Base-by-base conservation (phyloP, 2,888 invertebrate species). In the Hirtodrosophila trivittata region DNA sequence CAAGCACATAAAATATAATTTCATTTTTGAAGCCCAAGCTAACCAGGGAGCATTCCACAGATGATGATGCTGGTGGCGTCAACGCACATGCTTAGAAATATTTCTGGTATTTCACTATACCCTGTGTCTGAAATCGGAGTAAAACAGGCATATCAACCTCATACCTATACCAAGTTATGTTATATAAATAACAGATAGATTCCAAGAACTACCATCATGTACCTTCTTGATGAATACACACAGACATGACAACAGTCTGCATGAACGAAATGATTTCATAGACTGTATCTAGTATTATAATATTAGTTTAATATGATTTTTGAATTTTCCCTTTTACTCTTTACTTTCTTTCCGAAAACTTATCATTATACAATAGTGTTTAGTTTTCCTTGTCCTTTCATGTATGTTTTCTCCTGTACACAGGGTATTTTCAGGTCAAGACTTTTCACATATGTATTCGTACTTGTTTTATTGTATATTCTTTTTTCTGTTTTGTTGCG, bases 1-100 rank as follows among this genome's bases (percentile, higher is more conserved):
- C 72, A 65, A 64, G 75, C 86, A 75, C 77, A 84, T 78, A 68
- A 82, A 87, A 86, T 84, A 87, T 87, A 87, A 82, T 86, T 86
- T 86, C 71, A 73, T 86, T 77, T 72, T 80, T 60, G 71, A 66
- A 75, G 86, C 86, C 87, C 71, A 76, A 85, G 86, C 86, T 67
- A 72, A 77, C 66, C 77, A 64, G 72, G 77, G 75, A 65, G 46
- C 65, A 68, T 68, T 58, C 54, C 73, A 68, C 18, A 32, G 52
- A 39, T 39, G 55, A 56, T 21, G 49, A 33, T 65, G 66, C 21
- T 33, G 57, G 37, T 39, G 59, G 58, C 66, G 57, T 58, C 65
- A 66, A 85, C 65, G 81, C 85, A n/a, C n/a, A 71, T 71, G 85
- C 72, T 85, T 77, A 78, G 76, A 81, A 86, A 84, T 77, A 85